phyloP scores from a whole-genome alignment of 2,888 invertebrate genomes.

The Chloromyia formosa region DNA sequence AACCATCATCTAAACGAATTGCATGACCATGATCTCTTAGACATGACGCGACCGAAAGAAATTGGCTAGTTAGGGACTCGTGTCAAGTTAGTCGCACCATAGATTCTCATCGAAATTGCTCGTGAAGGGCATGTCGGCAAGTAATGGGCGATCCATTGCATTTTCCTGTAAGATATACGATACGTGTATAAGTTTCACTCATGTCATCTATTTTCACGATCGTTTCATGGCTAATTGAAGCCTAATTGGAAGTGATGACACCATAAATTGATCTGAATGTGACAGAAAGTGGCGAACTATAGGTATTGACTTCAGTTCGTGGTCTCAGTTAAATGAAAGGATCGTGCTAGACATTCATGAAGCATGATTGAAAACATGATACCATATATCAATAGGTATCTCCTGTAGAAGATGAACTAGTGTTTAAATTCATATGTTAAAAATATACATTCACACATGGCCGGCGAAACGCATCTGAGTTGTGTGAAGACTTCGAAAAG shows the following conservation, averaged over 20 bases:
- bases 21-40: not conserved
- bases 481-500: no score
- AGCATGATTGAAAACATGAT: no score
- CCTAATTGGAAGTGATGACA: constrained; percentile 44
- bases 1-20: not conserved
- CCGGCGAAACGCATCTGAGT: no score
- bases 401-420: no score
- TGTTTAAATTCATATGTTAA: no score
- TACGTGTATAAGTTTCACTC: not conserved
- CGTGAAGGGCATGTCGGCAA: not conserved
- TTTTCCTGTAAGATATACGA: constrained; percentile 18
- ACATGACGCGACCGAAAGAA: constrained; percentile 3
- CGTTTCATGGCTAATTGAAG: constrained; percentile 43
- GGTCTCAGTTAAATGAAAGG: no score
- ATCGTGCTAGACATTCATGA: no score
- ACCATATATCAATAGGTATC: no score
- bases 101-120: not conserved
- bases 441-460: no score
- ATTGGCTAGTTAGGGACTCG: constrained; percentile 22
- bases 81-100: not conserved
- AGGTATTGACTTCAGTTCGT: no score
- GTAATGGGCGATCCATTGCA: constrained; percentile 5
- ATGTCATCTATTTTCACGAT: constrained; percentile 39
- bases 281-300: no score
- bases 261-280: constrained; percentile 30